A percentile compares a stretch with the other conserved stretches of the same genome.
phyloP scores from a whole-genome alignment of 2,113 vertebrate genomes.

The Cochlearius cochlearius region DNA sequence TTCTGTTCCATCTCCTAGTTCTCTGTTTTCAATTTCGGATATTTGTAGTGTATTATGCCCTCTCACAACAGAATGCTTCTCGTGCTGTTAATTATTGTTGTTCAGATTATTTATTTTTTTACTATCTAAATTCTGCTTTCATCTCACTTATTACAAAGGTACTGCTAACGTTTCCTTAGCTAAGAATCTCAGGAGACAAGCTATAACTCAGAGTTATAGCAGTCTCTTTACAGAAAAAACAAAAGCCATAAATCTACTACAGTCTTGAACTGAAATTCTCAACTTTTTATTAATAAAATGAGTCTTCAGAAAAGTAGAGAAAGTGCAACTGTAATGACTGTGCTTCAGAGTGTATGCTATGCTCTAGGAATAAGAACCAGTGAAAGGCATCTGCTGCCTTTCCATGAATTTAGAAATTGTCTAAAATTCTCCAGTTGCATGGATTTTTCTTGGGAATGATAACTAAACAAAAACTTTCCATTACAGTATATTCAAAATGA shows the following conservation, averaged over 20 bases:
- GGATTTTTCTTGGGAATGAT: not conserved
- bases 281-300: not conserved
- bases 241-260: not conserved
- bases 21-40: not conserved
- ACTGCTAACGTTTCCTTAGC: not conserved
- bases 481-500: not conserved
- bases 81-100: not conserved
- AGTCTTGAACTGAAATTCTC: not conserved
- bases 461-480: not conserved
- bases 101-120: not conserved
- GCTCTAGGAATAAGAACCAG: not conserved
- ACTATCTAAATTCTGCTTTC: not conserved
- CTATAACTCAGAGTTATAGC: not conserved
- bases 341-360: not conserved
- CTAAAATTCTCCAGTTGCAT: not conserved
- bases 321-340: fast-evolving
- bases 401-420: not conserved
- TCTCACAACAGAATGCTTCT: not conserved
- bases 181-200: not conserved
- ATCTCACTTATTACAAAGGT: not conserved
- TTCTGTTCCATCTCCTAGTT: not conserved
- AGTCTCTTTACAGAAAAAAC: not conserved
- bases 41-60: not conserved
- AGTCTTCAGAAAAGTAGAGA: not conserved
- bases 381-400: not conserved